Conservation (phyloP, 2,888 invertebrate genomes). For the Lithophane ornitopus region DNA sequence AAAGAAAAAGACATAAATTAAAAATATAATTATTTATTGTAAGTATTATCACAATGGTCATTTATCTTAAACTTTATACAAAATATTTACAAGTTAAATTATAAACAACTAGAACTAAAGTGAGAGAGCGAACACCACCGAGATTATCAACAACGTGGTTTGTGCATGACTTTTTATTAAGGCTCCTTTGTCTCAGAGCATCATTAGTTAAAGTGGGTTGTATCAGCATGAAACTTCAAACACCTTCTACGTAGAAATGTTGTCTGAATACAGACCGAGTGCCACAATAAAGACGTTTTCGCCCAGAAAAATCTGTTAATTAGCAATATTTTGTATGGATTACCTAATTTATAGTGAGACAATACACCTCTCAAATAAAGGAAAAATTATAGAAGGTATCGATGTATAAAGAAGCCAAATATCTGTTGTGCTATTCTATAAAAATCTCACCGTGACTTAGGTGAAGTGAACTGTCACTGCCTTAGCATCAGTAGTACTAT, state of each 20-base stretch:
- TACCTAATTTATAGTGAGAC: background rate
- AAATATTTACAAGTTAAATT: slow-evolving; percentile 58
- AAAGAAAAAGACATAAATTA: slow-evolving; percentile 1
- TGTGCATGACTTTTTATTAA: background rate
- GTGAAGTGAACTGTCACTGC: no score
- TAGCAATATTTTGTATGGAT: background rate
- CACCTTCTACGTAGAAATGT: background rate
- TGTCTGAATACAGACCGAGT: background rate
- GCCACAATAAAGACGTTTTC: background rate
- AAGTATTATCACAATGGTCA: slow-evolving; percentile 52
- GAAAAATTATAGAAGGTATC: background rate
- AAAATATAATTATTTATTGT: slow-evolving; percentile 54
- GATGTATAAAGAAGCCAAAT: no score
- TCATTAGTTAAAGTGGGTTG: background rate
- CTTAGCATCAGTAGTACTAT: no score
- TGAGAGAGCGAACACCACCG: slow-evolving; percentile 1
- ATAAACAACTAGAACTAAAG: slow-evolving; percentile 28
- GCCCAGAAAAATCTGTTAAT: background rate
- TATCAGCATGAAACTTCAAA: background rate
- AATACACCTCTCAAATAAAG: background rate
- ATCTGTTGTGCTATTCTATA: no score
- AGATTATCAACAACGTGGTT: background rate
- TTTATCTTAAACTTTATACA: slow-evolving; percentile 56
- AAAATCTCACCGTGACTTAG: no score
- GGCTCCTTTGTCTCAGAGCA: background rate